Evolutionary conservation across 23 tunicate species (phyloP), one percentile per base, ranked within the genome.

Genomic region (Oikopleura dioica): DNA sequence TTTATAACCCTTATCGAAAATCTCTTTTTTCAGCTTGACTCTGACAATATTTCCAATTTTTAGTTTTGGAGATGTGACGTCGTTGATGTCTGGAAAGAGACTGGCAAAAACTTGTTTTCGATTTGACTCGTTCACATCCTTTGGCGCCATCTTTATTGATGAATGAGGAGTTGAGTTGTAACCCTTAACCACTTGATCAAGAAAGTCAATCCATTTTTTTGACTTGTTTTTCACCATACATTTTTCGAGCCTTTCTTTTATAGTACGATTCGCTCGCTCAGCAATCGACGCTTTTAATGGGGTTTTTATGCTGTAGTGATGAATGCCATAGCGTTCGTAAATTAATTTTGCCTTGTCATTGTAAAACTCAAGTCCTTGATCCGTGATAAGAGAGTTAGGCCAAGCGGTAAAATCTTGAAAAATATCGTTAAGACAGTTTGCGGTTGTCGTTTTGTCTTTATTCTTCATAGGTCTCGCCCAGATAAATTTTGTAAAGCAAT

Each of bases 171-270:
- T 63, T 23, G 16, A 2, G 33, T 63, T 63, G 33, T 63, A 63
- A 63, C 26, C 26, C 26, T 24, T 2, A 31, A 63, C 26, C 5
- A 63, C 2, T 63, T 5, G 16, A 12, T 23, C 4, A 12, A 63
- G 2, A 63, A 63, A 23, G 72, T 63, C 72, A 31, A 63, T 63
- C 72, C 72, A 63, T 28, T 63, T 63, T 63, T 63, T 63, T 16
- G 72, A 12, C 26, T 63, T 63, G 2, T 24, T 63, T 28, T 63
- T 23, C 30, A 21, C 30, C 16, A 63, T 12, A 28, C 26, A 63
- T 28, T 63, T 63, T 31, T 63, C 72, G 2, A 63, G 33, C 26
- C 72, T 24, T 12, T 31, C 33, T 63, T 63, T 63, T 21, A 63
- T 63, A 63, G 72, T 63, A 12, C 33, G 30, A 63, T 16, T 63